Evolutionary conservation across 2,113 vertebrate species (phyloP).

Genomic region (Cryptomyrus ogoouensis): DNA sequence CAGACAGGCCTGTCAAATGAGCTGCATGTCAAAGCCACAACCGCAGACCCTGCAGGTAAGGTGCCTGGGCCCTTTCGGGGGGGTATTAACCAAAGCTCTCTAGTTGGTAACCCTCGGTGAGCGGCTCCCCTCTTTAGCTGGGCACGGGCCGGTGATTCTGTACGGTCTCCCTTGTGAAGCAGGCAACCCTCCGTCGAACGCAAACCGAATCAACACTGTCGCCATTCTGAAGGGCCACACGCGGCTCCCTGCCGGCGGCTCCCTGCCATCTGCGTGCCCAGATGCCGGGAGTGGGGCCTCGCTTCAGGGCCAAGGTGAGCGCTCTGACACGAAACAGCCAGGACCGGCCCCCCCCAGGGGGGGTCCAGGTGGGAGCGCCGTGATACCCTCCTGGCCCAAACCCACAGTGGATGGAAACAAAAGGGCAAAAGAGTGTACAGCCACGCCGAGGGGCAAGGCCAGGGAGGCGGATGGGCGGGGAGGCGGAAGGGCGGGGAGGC

Average conservation of each 20-base stretch:
- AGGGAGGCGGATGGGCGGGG: too few relatives aligned
- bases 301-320: not conserved
- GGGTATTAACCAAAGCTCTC: not conserved
- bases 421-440: not conserved
- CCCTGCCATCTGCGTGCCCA: not conserved
- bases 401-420: too few relatives aligned
- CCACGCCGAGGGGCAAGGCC: not conserved
- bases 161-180: not conserved
- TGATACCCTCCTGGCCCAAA: not conserved
- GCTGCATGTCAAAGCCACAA: not conserved
- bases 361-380: not conserved
- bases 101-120: not conserved
- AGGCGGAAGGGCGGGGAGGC: too few relatives aligned
- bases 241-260: not conserved
- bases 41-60: not conserved
- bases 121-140: not conserved
- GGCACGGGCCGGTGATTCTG: conserved; percentile 20
- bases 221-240: conserved; percentile 9
- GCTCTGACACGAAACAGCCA: not conserved
- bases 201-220: not conserved
- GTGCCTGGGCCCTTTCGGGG: not conserved
- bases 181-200: conserved; percentile 13
- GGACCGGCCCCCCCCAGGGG: not conserved
- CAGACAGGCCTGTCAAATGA: not conserved
- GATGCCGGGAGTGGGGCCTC: not conserved